Evolutionary conservation across 1,140 invertebrate genomes (phyloP), one percentile per base, ranked within the genome.

Genomic region (Drosophila subpulchrella): DNA sequence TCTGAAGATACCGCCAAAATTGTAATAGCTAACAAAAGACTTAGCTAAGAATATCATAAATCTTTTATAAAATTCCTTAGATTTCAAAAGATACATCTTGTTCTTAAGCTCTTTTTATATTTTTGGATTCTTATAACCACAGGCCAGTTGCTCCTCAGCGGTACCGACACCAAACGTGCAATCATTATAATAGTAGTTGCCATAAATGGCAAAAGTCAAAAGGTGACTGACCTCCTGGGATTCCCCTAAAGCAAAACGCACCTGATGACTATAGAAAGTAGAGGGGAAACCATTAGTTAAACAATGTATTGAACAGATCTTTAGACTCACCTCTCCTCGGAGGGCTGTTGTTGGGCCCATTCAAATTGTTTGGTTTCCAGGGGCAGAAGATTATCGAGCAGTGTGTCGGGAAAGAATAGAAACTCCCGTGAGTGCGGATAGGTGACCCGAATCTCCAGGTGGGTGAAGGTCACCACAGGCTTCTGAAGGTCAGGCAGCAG

Each of bases 181-280:
- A n/a, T 27, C 15, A 0, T 89, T 62, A n/a, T 79, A 70, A 30
- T 63, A 91, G 42, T 86, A 91, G 30, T 91, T 91, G 6, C 81
- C 90, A 47, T 92, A 92, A 53, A 90, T 78, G 12, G 65, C 76
- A 51, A 91, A 91, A 15, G 84, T 77, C 34, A 92, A 38, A 0
- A 91, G 51, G 41, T 91, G 75, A 8, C 32, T n/a, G 6, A 75
- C 41, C 24, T 71, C 41, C 7, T 61, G 30, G 1, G 59, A 38
- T 0, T 62, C 30, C 3, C 63, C 48, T 7, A 84, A 4, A 0
- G 17, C 51, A 12, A 72, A 82, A 6, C 81, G 75, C 6, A 78
- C 58, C 13, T 66, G 17, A 44, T 81, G 61, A 6, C 90, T 91
- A 42, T 13, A 12, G 5, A 11, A 17, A 59, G 12, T 10, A 56